Base-by-base conservation (phyloP, 2,888 invertebrate species). In the Vanessa cardui region DNA sequence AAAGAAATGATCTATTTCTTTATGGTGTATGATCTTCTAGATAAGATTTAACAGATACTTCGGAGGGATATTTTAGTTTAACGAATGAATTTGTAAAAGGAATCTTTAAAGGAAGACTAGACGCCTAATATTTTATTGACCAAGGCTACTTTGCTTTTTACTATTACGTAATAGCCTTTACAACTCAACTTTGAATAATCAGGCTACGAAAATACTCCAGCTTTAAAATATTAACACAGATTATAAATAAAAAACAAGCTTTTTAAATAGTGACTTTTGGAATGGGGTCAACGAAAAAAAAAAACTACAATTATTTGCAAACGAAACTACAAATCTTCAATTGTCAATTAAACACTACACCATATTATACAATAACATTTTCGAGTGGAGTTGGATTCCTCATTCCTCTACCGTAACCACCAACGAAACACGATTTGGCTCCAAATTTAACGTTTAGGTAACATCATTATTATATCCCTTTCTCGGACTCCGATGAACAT, bases 401-500 rank as follows among this genome's bases (percentile, higher is more conserved):
- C 44, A 56, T 47, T 66, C 47, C 45, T 59, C 33, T 64, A 67
- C 61, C 66, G 33, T 58, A 68, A 66, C 68, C 58, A 68, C 64
- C 68, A 68, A 66, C 46, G 62, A 54, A 49, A 69, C 58, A 69
- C 44, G 66, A 70, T 76, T 83, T 82, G 81, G 81, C 79, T 76
- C 75, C 75, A 76, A 54, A 39, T 46, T 74, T 72, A 68, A 77
- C 77, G 73, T 76, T 54, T 79, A 77, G 77, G 78, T 73, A 72
- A 78, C 64, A 70, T 72, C 73, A 58, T 70, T 67, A 26, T 58
- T 52, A 33, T 18, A 64, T 76, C 89, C 85, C 91, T 82, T 92
- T 92, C 76, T 89, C 92, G 60, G 94, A 94, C 80, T 94, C 94
- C 69, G 94, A 93, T 58, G 94, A 94, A 82, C 94, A 94, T 21